Base-by-base conservation (phyloP, 2,888 invertebrate genomes). In the Andrena dorsata region DNA sequence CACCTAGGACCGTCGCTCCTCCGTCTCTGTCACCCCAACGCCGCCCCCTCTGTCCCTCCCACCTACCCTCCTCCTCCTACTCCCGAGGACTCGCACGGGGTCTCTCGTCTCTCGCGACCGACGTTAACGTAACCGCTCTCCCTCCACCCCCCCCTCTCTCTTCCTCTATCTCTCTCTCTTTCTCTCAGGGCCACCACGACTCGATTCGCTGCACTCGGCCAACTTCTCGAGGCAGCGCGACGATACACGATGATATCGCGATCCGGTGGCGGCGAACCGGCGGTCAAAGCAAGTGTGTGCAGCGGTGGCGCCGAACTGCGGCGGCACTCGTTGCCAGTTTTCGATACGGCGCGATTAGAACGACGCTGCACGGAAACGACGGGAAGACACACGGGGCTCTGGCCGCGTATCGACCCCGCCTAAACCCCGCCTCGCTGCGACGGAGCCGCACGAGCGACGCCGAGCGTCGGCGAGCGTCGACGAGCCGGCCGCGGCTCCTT, bases 401-500 rank as follows among this genome's bases (percentile, higher is more conserved):
- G 80, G 64, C 56, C 79, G 72, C 76, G 89, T 93, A 93, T 93
- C 92, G 92, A 93, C 92, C 92, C 92, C 92, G 92, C 92, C 92
- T 93, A 91, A 91, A 90, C 91, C 89, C 92, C 92, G 92, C 92
- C 92, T 92, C 88, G 90, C 86, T 86, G 69, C 68, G 66, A 77
- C 91, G 91, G 84, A 88, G 76, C 64, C 66, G 68, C 83, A 87
- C 92, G 92, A 90, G 51, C 76, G 47, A 73, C 61, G 66, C 88
- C 92, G 92, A 91, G 68, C 86, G 88, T 83, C 86, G 84, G 56
- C 88, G 87, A 83, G 63, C 84, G 87, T 80, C 84, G 81, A 68
- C 70, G 74, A 68, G 53, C 77, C 78, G 72, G 66, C 49, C 61
- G 60, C 56, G 41, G 10, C n/a, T 66, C 78, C 70, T 73, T 60